Evolutionary conservation across 2,113 vertebrate species (phyloP).

Genomic region (Pseudopodoces humilis): DNA sequence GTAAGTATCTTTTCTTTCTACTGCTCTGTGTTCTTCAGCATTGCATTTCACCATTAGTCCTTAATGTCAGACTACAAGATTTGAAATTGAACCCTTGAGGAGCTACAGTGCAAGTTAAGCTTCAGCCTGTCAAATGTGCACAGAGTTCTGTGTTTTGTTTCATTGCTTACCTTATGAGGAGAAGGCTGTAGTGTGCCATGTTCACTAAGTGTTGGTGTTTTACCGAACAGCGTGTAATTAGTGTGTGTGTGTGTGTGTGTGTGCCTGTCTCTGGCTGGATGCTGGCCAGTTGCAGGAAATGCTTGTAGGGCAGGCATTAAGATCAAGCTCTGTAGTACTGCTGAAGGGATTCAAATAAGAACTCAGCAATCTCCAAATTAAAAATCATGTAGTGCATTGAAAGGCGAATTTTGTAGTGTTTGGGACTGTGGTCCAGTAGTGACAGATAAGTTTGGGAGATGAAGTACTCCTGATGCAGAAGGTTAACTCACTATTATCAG

Average conservation of each 20-base stretch:
- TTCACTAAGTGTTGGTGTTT: background rate
- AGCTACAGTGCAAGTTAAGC: background rate
- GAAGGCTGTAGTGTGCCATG: background rate
- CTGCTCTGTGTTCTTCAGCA: background rate
- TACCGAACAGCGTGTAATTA: background rate
- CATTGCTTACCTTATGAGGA: background rate
- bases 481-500: background rate
- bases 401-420: background rate
- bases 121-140: background rate
- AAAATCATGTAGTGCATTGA: background rate
- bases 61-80: background rate
- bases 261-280: background rate
- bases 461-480: background rate
- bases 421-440: background rate
- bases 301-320: background rate
- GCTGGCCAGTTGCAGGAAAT: background rate
- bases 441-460: background rate
- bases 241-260: no score
- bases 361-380: background rate
- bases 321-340: background rate
- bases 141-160: background rate
- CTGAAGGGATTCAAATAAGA: background rate
- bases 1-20: constrained; percentile 78
- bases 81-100: background rate
- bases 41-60: background rate